phyloP scores from a whole-genome alignment of 1,140 invertebrate species.

The Neotoxoptera formosana region DNA sequence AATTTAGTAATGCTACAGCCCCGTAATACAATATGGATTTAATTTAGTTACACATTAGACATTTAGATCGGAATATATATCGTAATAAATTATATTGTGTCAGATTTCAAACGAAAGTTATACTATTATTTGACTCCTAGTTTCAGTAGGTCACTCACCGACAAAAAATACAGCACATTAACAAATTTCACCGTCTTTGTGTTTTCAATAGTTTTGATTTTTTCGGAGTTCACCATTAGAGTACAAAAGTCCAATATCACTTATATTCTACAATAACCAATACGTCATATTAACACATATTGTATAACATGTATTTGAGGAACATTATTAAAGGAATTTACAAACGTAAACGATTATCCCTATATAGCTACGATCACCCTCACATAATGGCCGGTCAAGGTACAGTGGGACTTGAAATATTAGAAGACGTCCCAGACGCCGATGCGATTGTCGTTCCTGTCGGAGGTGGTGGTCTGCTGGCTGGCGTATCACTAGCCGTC shows the following conservation, averaged over 20 bases:
- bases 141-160: background rate
- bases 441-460: constrained; percentile 85
- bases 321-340: background rate
- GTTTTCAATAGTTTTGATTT: background rate
- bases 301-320: background rate
- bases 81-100: background rate
- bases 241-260: background rate
- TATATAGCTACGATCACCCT: constrained; percentile 85
- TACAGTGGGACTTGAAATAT: constrained; percentile 89
- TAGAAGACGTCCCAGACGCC: constrained; percentile 81
- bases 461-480: constrained; percentile 88
- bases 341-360: background rate
- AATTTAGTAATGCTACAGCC: background rate
- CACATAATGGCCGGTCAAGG: constrained; percentile 94
- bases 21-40: background rate
- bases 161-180: background rate
- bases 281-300: background rate
- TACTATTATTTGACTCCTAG: background rate
- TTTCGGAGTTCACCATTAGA: background rate
- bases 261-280: background rate
- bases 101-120: background rate
- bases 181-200: background rate
- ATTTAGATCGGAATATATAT: background rate
- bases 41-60: background rate
- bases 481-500: constrained; percentile 84